Evolutionary conservation across 1,140 invertebrate species (phyloP), one percentile per base, ranked within the genome.

Genomic region (Micrasema longulum): DNA sequence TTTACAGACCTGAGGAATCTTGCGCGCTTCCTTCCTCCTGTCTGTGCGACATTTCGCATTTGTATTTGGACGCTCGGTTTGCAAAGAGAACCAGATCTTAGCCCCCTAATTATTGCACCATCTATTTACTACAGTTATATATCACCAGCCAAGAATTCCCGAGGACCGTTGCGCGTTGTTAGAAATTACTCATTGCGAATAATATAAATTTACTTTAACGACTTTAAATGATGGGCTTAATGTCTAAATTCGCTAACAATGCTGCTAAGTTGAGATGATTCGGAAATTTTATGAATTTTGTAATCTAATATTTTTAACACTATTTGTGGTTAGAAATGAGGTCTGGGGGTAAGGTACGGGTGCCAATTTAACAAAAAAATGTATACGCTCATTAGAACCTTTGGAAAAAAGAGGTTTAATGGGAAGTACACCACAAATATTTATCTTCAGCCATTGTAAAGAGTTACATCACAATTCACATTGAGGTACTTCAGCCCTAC

Each of bases 1-100:
- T 64, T 64, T 64, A 64, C 60, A 64, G 60, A 64, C 60, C 47
- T 45, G 2, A 64, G 26, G 60, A 64, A 64, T 64, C 60, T 47
- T 20, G 22, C 9, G 22, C 41, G 60, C 43, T 64, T 64, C 60
- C 60, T 64, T 64, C 60, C 60, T 64, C 18, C 23, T 45, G 14
- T 12, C 26, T 4, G 55, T 23, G 48, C 41, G 55, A 60, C 55
- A 60, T 41, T 60, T 60, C 55, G 55, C 36, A 22, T n/a, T 35
- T 1, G 23, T 35, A 26, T n/a, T 53, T 18, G 50, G 11, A 31
- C n/a, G 43, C 43, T 47, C 43, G 43, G 43, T n/a, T 16, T 16
- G 43, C n/a, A n/a, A 16, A 14, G 14, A 47, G 16, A n/a, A 47
- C 43, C 43, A 45, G 43, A 31, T 31, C 2, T n/a, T 16, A 47